Evolutionary conservation across 2,797 vertebrate genomes (phyloP).

Genomic region (Mustela erminea): DNA sequence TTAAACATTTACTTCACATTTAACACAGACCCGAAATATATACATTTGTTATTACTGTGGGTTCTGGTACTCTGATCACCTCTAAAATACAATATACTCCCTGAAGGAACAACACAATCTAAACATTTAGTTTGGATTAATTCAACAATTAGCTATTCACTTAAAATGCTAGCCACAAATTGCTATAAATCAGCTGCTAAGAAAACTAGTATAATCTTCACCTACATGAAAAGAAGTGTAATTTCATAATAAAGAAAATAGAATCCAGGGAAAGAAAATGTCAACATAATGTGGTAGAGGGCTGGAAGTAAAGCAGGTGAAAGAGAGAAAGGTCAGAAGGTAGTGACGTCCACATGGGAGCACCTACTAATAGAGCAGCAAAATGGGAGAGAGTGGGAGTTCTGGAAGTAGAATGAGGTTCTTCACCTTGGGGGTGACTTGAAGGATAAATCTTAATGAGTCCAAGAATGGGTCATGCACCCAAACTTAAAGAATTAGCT

Average conservation of each 20-base stretch:
- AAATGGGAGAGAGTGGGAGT: not conserved
- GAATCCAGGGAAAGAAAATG: not conserved
- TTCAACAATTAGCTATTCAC: constrained; percentile 46
- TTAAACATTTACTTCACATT: constrained; percentile 27
- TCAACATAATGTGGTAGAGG: not conserved
- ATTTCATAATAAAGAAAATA: constrained; percentile 39
- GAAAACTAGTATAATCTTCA: not conserved
- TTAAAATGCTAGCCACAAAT: constrained; percentile 39
- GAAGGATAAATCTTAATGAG: not conserved
- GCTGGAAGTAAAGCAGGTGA: not conserved
- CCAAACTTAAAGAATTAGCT: not conserved
- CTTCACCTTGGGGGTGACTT: not conserved
- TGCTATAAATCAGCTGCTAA: not conserved
- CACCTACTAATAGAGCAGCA: not conserved
- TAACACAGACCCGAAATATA: constrained; percentile 13
- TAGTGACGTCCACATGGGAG: not conserved
- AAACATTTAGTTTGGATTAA: constrained; percentile 41
- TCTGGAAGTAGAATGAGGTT: not conserved
- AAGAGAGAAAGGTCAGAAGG: not conserved
- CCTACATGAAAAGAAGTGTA: not conserved
- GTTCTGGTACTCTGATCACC: not conserved
- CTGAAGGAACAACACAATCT: not conserved
- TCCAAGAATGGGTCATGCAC: not conserved
- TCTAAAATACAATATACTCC: constrained; percentile 3
- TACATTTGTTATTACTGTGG: not conserved